These are phyloP conservation scores for Columba livia DNA, from an alignment of 2,113 vertebrate species.

Conservation along the genomic window DNA sequence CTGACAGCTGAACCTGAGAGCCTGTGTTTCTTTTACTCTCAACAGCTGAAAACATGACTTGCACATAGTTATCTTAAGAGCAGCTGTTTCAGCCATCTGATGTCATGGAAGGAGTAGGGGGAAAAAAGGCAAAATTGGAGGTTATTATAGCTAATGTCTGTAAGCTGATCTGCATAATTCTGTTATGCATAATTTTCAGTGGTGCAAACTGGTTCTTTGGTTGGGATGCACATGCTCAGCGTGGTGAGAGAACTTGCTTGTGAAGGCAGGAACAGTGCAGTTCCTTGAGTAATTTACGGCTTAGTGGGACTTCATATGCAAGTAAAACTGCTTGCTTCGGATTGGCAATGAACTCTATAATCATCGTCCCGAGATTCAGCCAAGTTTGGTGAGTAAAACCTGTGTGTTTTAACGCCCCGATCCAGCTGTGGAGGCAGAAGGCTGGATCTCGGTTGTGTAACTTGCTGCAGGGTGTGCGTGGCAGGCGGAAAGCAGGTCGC, in stretches of 20 bases:
- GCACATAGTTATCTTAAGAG: background rate
- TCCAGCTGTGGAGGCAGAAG: background rate
- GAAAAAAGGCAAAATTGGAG: background rate
- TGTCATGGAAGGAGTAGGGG: background rate
- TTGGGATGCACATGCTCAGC: background rate
- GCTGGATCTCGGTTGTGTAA: background rate
- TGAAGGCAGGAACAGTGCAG: background rate
- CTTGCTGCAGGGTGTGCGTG: background rate
- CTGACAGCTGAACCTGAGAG: background rate
- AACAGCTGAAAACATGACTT: slow-evolving; percentile 15
- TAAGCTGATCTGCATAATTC: background rate
- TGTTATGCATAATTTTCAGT: background rate
- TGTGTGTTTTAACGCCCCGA: background rate
- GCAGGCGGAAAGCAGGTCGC: background rate
- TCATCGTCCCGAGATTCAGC: background rate
- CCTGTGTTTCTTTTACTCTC: background rate
- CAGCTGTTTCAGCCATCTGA: background rate
- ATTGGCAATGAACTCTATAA: background rate
- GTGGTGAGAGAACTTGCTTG: background rate
- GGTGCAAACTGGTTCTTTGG: background rate
- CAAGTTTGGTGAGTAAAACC: background rate
- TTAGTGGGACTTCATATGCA: background rate
- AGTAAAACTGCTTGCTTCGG: background rate
- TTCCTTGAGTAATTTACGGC: background rate
- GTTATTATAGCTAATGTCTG: background rate